These are phyloP conservation scores for Drosophila athabasca DNA, from an alignment of 1,140 invertebrate genomes.

Conservation along the genomic window DNA sequence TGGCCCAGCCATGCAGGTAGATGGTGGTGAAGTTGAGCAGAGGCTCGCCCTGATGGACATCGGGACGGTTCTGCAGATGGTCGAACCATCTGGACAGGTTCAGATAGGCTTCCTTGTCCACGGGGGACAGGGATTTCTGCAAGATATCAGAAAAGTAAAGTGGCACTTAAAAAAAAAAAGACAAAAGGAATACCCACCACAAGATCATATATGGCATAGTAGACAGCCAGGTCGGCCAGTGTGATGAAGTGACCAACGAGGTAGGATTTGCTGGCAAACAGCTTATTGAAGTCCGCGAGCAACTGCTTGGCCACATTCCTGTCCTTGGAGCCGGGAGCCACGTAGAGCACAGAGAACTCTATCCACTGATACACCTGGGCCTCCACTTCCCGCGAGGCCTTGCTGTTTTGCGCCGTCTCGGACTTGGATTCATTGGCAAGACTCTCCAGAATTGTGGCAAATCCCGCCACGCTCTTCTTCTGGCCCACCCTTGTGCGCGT, in stretches of 20 bases:
- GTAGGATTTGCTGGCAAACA: conserved; percentile 85
- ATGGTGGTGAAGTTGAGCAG: conserved; percentile 86
- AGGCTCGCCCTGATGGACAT: conserved; percentile 85
- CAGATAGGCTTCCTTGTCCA: conserved; percentile 87
- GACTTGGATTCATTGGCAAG: conserved; percentile 83
- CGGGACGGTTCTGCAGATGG: conserved; percentile 86
- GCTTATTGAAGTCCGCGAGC: conserved; percentile 85
- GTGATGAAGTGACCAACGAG: conserved; percentile 85
- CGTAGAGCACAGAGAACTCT: conserved; percentile 84
- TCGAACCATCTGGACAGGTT: conserved; percentile 88
- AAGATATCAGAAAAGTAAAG: conserved; percentile 33
- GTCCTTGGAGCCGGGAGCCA: conserved; percentile 84
- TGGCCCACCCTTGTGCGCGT: conserved; percentile 60
- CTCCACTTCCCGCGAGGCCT: conserved; percentile 56
- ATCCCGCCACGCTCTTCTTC: conserved; percentile 83
- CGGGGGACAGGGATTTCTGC: conserved; percentile 84
- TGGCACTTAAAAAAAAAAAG: neutral
- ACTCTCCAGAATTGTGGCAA: conserved; percentile 84
- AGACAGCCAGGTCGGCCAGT: conserved; percentile 86
- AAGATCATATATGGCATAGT: conserved; percentile 85
- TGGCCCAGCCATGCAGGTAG: conserved; percentile 84
- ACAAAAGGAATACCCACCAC: conserved; percentile 83
- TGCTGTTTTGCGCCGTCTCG: conserved; percentile 71
- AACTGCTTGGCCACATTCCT: conserved; percentile 67
- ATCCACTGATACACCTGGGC: conserved; percentile 84